Percentiles rank a stretch among this genome's conserved stretches.
phyloP scores from a whole-genome alignment of 2,888 invertebrate species.

The Tetragonula carbonaria region DNA sequence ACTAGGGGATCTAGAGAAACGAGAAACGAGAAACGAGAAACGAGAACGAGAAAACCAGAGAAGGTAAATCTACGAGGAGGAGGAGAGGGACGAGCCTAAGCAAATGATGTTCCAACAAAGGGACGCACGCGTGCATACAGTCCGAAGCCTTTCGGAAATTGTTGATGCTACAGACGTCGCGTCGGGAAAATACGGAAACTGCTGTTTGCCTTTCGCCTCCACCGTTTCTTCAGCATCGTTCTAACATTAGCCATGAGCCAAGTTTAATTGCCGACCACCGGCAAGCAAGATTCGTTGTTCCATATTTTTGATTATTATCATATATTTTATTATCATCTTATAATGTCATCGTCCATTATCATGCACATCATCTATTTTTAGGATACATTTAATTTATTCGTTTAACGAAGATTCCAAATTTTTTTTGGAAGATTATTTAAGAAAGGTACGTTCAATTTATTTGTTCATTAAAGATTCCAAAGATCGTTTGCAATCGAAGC shows the following conservation, averaged over 20 bases:
- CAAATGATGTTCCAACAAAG: slow-evolving; percentile 34
- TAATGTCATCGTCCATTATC: too few species aligned
- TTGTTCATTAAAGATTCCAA: too few species aligned
- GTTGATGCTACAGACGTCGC: slow-evolving; percentile 19
- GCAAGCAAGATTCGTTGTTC: neutral
- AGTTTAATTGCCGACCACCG: neutral
- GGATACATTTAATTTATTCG: too few species aligned
- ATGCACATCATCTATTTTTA: too few species aligned
- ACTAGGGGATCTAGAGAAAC: slow-evolving; percentile 21
- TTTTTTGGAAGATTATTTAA: too few species aligned
- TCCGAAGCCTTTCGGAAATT: slow-evolving; percentile 44
- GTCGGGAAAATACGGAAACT: slow-evolving; percentile 4
- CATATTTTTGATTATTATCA: neutral
- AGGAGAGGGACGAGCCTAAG: slow-evolving; percentile 4
- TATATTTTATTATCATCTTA: too few species aligned
- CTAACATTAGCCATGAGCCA: too few species aligned
- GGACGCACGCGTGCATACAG: slow-evolving; percentile 41
- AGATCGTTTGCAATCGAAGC: too few species aligned
- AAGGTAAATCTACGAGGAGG: slow-evolving; percentile 30
- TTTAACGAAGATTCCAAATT: too few species aligned
- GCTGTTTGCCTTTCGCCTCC: neutral
- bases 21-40: slow-evolving; percentile 29
- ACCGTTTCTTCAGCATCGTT: neutral
- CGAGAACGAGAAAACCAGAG: slow-evolving; percentile 43
- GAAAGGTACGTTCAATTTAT: too few species aligned